Conservation (phyloP, 2,888 invertebrate genomes). For the Drosophila testacea region DNA sequence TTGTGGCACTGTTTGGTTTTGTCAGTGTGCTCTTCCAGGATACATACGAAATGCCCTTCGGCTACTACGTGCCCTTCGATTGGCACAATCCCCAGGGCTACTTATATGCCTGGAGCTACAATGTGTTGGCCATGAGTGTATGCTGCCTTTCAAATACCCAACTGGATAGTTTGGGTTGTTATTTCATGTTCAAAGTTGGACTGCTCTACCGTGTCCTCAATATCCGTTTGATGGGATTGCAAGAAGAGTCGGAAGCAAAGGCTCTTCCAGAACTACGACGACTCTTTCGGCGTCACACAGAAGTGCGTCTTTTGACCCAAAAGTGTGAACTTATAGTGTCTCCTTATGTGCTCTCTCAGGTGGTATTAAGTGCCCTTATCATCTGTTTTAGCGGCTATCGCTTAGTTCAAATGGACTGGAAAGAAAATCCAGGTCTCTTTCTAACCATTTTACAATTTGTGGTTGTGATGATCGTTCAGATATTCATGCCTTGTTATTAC, state of each 20-base stretch:
- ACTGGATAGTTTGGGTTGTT: slow-evolving; percentile 77
- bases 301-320: slow-evolving; percentile 33
- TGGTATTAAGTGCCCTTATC: slow-evolving; percentile 76
- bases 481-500: slow-evolving; percentile 82
- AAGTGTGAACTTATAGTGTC: slow-evolving; percentile 68
- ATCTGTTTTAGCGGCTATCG: slow-evolving; percentile 80
- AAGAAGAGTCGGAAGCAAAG: slow-evolving; percentile 21
- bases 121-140: slow-evolving; percentile 63
- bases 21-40: slow-evolving; percentile 48
- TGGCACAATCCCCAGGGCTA: slow-evolving; percentile 59
- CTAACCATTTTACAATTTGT: slow-evolving; percentile 65
- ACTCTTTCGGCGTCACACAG: slow-evolving; percentile 48
- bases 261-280: slow-evolving; percentile 41
- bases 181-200: slow-evolving; percentile 74
- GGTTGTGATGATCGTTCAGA: slow-evolving; percentile 75
- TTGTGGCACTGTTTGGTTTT: slow-evolving; percentile 40
- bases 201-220: slow-evolving; percentile 69
- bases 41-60: slow-evolving; percentile 70
- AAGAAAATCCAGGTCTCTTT: slow-evolving; percentile 55
- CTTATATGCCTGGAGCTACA: slow-evolving; percentile 72
- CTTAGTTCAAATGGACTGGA: slow-evolving; percentile 62
- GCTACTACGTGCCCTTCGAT: slow-evolving; percentile 81
- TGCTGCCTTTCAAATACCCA: slow-evolving; percentile 63
- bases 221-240: slow-evolving; percentile 61
- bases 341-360: slow-evolving; percentile 69